phyloP scores from a whole-genome alignment of 2,113 vertebrate genomes.

The human (Homo sapiens) region DNA sequence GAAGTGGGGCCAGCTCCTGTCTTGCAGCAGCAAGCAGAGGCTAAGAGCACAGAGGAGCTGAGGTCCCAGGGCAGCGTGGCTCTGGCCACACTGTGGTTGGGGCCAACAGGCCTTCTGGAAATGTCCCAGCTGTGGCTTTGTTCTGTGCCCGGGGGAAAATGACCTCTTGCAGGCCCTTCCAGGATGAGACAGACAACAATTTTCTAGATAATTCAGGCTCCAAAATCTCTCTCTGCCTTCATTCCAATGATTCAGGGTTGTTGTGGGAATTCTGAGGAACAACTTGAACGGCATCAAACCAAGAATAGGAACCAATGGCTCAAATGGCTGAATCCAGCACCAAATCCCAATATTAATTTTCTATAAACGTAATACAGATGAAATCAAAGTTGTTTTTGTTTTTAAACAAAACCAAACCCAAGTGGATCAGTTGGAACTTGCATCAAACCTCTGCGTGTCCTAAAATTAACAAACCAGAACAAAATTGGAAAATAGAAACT shows the following conservation, averaged over 20 bases:
- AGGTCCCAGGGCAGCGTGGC: neutral
- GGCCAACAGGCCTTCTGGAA: conserved; percentile 19
- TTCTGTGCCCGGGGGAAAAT: neutral
- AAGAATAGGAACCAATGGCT: neutral
- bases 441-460: conserved; percentile 50
- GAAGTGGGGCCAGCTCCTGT: neutral
- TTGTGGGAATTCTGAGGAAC: conserved; percentile 54
- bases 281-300: neutral
- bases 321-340: neutral
- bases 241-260: conserved; percentile 32
- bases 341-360: conserved; percentile 46
- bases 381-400: conserved; percentile 59
- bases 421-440: conserved; percentile 42
- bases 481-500: conserved; percentile 61
- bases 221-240: neutral
- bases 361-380: conserved; percentile 55
- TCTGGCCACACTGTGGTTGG: neutral
- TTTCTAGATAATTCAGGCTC: neutral
- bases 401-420: conserved; percentile 60
- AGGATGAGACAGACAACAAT: neutral
- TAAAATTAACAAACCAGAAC: conserved; percentile 70
- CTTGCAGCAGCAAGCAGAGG: neutral
- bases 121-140: neutral
- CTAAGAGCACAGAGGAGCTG: neutral
- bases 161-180: neutral